phyloP scores from a whole-genome alignment of 2,113 vertebrate genomes.

The Synchiropus splendidus region DNA sequence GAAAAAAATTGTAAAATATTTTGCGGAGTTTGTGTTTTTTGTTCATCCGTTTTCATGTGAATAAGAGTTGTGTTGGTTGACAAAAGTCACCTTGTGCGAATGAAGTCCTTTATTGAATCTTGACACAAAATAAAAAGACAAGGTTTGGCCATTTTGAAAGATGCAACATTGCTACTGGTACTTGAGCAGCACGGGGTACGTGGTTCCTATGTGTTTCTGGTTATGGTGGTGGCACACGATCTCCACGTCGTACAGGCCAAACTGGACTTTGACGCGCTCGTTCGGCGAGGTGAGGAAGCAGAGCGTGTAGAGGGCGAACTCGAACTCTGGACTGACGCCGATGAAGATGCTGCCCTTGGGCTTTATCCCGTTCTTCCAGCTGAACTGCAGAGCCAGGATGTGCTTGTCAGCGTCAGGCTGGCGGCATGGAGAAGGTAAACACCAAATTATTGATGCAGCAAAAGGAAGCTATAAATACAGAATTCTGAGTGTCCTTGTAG shows the following conservation, averaged over 20 bases:
- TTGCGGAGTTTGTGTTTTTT: too few relatives aligned
- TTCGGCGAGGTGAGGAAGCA: constrained; percentile 69
- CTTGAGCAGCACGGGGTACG: constrained; percentile 65
- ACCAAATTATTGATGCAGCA: too few relatives aligned
- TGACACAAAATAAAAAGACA: constrained; percentile 61
- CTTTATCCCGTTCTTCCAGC: constrained; percentile 73
- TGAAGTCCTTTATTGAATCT: constrained; percentile 57
- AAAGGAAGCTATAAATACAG: too few relatives aligned
- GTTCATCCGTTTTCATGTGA: too few relatives aligned
- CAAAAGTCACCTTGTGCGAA: constrained; percentile 13
- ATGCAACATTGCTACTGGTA: constrained; percentile 28
- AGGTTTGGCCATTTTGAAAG: constrained; percentile 1
- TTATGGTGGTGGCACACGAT: constrained; percentile 73
- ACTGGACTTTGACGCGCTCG: constrained; percentile 67
- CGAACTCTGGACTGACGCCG: constrained; percentile 73
- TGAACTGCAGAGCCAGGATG: constrained; percentile 71
- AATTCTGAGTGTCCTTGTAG: too few relatives aligned
- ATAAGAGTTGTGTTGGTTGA: too few relatives aligned
- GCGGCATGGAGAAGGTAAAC: not conserved
- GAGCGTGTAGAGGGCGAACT: constrained; percentile 72
- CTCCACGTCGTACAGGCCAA: constrained; percentile 68
- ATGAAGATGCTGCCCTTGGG: constrained; percentile 74
- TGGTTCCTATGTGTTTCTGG: constrained; percentile 71
- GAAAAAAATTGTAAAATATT: too few relatives aligned
- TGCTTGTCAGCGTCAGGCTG: constrained; percentile 73